Evolutionary conservation across 2,888 invertebrate species (phyloP), one percentile per base, ranked within the genome.

Genomic region (Rotaria sp.): DNA sequence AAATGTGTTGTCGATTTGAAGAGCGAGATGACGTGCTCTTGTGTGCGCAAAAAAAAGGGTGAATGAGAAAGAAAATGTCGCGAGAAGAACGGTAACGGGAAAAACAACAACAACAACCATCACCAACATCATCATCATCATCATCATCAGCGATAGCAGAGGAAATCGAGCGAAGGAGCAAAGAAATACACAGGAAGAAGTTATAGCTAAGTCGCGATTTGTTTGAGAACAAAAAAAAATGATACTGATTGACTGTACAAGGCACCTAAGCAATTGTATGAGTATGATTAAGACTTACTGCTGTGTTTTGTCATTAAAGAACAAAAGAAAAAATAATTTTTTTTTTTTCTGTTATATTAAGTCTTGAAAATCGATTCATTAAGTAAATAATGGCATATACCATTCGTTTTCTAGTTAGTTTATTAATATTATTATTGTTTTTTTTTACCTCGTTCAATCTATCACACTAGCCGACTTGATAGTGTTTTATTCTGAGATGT

Each of bases 101-200:
- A 55, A 59, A 59, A 59, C 57, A 59, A 59, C 57, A 59, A 59
- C 57, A 59, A 59, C 57, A 59, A 59, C n/a, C 26, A 59, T 59
- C 57, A 15, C 57, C 15, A 50, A 8, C 15, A 50, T 15, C n/a
- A 26, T 7, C 57, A 59, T 59, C 30, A 59, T 30, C 57, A 59
- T 59, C 57, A n/a, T 59, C 57, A 59, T n/a, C n/a, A n/a, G 1
- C 57, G 30, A 8, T 15, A 30, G 30, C 11, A 11, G 0, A 59
- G 26, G 26, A 21, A 52, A 24, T 21, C 13, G 3, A 55, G 55
- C 30, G n/a, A 59, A 10, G n/a, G 30, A 59, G 15, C 4, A 59
- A 59, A n/a, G 11, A 59, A 30, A 4, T n/a, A 59, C 8, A 30
- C 15, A 30, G 57, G 5, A n/a, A 59, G n/a, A 8, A n/a, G 15